A percentile compares a stretch with the other conserved stretches of the same genome.
These are phyloP conservation scores for Drosophila elegans DNA, from an alignment of 1,140 invertebrate genomes.

Conservation along the genomic window DNA sequence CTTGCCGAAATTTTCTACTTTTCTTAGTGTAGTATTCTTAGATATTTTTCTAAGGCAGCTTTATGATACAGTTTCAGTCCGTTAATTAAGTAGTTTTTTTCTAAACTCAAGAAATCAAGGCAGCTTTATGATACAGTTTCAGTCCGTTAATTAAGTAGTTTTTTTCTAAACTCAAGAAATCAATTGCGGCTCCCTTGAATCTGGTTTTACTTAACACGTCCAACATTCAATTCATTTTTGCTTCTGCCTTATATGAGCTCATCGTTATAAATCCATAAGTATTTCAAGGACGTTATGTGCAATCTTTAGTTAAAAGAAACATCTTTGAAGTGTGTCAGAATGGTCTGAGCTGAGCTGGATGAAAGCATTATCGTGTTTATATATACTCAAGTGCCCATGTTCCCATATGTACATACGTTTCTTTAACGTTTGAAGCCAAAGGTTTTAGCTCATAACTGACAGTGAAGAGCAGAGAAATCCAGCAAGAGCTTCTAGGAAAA, in stretches of 20 bases:
- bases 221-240: background rate
- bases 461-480: constrained; percentile 26
- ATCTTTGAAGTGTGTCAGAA: constrained; percentile 28
- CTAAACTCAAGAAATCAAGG: too few relatives aligned
- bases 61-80: too few relatives aligned
- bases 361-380: constrained; percentile 38
- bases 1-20: too few relatives aligned
- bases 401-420: background rate
- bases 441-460: constrained; percentile 42
- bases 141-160: too few relatives aligned
- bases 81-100: too few relatives aligned
- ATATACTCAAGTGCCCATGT: constrained; percentile 4
- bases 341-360: constrained; percentile 6
- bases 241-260: background rate
- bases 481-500: constrained; percentile 22
- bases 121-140: too few relatives aligned
- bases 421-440: constrained; percentile 21
- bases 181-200: background rate
- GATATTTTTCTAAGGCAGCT: too few relatives aligned
- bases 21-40: too few relatives aligned
- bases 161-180: too few relatives aligned
- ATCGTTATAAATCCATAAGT: constrained; percentile 1
- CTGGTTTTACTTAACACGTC: background rate
- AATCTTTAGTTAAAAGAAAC: constrained; percentile 10
- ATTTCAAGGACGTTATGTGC: constrained; percentile 5